A percentile compares a stretch with the other conserved stretches of the same genome.
Evolutionary conservation across 2,888 invertebrate genomes (phyloP).

Genomic region (Venusia cambrica): DNA sequence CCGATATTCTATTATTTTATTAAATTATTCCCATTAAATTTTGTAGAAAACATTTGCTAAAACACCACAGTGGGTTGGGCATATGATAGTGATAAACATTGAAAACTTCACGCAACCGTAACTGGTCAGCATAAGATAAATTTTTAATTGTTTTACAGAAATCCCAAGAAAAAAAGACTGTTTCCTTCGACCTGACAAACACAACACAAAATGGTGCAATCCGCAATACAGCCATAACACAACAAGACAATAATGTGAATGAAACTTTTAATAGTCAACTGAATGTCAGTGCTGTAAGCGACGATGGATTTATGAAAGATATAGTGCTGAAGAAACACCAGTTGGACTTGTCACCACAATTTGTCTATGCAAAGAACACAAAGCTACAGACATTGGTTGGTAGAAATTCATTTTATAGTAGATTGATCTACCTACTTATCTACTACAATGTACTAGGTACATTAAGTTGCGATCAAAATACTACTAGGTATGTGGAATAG

Average conservation of each 20-base stretch:
- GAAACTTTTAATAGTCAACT: slow-evolving; percentile 41
- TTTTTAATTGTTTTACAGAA: slow-evolving; percentile 17
- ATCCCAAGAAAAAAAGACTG: slow-evolving; percentile 42
- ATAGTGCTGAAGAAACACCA: slow-evolving; percentile 60
- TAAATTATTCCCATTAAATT: no score
- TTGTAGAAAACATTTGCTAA: no score
- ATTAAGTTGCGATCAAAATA: no score
- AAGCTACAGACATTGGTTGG: slow-evolving; percentile 18
- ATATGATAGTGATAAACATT: no score
- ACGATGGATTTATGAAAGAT: slow-evolving; percentile 51
- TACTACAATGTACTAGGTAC: no score
- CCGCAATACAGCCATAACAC: slow-evolving; percentile 12
- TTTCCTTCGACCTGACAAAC: slow-evolving; percentile 36
- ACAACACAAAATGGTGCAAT: slow-evolving; percentile 5
- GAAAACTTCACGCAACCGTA: no score
- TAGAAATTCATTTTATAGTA: no score
- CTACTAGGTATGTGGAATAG: no score
- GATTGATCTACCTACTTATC: no score
- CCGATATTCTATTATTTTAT: no score
- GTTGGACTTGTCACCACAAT: slow-evolving; percentile 61
- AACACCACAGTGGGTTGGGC: no score
- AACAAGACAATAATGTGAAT: slow-evolving; percentile 32
- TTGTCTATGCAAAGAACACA: slow-evolving; percentile 57
- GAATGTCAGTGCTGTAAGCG: slow-evolving; percentile 40
- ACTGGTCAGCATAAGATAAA: no score